Conservation (phyloP, 2,113 vertebrate genomes). For the Saccopteryx leptura region DNA sequence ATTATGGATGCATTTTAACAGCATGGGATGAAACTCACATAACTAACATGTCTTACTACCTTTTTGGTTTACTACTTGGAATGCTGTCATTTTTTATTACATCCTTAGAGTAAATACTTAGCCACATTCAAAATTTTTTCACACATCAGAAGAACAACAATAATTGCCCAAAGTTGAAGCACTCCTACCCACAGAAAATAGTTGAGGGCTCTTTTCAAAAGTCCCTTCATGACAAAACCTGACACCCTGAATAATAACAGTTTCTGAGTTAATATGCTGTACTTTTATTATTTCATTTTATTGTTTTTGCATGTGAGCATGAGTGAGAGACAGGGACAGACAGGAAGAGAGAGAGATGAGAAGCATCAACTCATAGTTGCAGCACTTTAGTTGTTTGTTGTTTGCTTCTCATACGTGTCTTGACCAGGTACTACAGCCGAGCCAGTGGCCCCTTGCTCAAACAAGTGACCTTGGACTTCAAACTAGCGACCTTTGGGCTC, state of each 20-base stretch:
- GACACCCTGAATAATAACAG: not conserved
- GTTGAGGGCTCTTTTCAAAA: slow-evolving; percentile 5
- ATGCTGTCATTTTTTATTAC: not conserved
- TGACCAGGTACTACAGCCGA: no score
- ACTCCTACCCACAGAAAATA: not conserved
- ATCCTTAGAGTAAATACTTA: not conserved
- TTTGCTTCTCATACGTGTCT: no score
- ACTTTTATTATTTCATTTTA: no score
- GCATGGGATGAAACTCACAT: not conserved
- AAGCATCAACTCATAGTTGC: no score
- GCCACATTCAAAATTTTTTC: not conserved
- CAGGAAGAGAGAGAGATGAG: no score
- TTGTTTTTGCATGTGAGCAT: no score
- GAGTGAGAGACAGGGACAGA: no score
- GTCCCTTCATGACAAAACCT: not conserved
- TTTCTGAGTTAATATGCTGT: not conserved
- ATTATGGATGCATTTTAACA: not conserved
- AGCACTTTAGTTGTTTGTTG: no score
- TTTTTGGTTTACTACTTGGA: not conserved
- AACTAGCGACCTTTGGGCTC: no score
- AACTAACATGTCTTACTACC: not conserved
- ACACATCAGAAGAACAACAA: not conserved
- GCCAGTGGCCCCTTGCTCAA: no score
- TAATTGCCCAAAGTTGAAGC: not conserved
- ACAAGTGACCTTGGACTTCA: no score